A percentile compares a stretch with the other conserved stretches of the same genome.
Evolutionary conservation across 2,888 invertebrate species (phyloP).

Genomic region (Bursaphelenchus okinawaensis): DNA sequence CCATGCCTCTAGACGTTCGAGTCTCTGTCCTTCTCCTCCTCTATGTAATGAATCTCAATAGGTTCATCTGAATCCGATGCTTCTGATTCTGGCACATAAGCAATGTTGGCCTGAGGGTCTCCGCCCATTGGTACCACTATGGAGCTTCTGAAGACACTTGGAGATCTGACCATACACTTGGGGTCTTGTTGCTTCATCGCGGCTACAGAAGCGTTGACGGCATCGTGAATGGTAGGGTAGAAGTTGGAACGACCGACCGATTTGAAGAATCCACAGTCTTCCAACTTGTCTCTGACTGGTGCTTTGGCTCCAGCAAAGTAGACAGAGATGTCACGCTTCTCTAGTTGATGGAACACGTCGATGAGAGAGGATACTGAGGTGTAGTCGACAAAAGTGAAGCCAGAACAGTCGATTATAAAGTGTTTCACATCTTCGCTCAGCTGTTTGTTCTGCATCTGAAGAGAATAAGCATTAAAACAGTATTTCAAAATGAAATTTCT

Average conservation of each 20-base stretch:
- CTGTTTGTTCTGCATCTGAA: constrained; percentile 12
- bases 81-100: background rate
- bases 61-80: background rate
- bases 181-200: background rate
- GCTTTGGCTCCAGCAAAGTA: constrained; percentile 56
- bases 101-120: background rate
- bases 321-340: constrained; percentile 37
- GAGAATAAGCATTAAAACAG: background rate
- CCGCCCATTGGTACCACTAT: background rate
- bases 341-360: constrained; percentile 38
- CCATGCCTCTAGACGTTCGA: background rate
- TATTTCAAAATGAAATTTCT: background rate
- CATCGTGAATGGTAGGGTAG: constrained; percentile 53
- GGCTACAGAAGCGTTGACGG: constrained; percentile 27
- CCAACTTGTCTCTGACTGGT: constrained; percentile 49
- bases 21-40: background rate
- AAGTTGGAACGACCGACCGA: constrained; percentile 49
- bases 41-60: background rate
- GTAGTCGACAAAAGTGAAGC: constrained; percentile 55
- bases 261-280: constrained; percentile 42
- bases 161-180: background rate
- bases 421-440: constrained; percentile 24
- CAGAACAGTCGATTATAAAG: constrained; percentile 53
- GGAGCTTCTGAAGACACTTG: background rate
- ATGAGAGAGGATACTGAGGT: constrained; percentile 53